Evolutionary conservation across 2,888 invertebrate species (phyloP), one percentile per base, ranked within the genome.

Genomic region (Metallyticus violacea): DNA sequence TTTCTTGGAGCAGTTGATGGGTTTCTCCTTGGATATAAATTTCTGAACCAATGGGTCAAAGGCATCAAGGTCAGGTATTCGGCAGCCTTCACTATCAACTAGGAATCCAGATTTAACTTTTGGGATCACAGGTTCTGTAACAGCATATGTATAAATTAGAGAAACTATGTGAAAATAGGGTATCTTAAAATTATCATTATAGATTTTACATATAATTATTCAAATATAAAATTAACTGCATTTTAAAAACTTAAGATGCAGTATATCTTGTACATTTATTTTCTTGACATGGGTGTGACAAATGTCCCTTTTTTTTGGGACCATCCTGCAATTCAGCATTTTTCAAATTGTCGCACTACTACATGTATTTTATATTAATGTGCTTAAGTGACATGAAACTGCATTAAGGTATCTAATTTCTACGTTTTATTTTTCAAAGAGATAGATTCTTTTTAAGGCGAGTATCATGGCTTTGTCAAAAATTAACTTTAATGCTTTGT

Each of bases 51-150:
- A 81, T 6, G 80, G 85, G 86, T 88, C 88, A 77, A 82, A 82
- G 22, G 88, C 85, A 80, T 88, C 88, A 77, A 88, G 85, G 6
- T 88, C 88, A 7, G 88, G 88, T 77, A 88, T 88, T 28, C 87
- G 85, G 81, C 88, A 88, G 26, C 87, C 88, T 9, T 85, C 26
- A 7, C 86, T 85, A 85, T 88, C 87, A 85, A 88, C 88, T 76
- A 88, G 30, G 83, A 88, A 88, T 9, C 87, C 87, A n/a, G 85
- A 77, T n/a, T 85, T 28, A 7, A 29, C 26, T 22, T 77, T 26
- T 6, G 25, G 77, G 15, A 77, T n/a, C 25, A 29, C 28, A 77
- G n/a, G 26, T 1, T 77, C 83, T 77, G 83, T 9, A 83, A 83
- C 25, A 26, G 30, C 26, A 40, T 22, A 81, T 15, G 6, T 7